These are phyloP conservation scores for Drosophila parvula DNA, from an alignment of 1,140 invertebrate genomes.

Conservation along the genomic window DNA sequence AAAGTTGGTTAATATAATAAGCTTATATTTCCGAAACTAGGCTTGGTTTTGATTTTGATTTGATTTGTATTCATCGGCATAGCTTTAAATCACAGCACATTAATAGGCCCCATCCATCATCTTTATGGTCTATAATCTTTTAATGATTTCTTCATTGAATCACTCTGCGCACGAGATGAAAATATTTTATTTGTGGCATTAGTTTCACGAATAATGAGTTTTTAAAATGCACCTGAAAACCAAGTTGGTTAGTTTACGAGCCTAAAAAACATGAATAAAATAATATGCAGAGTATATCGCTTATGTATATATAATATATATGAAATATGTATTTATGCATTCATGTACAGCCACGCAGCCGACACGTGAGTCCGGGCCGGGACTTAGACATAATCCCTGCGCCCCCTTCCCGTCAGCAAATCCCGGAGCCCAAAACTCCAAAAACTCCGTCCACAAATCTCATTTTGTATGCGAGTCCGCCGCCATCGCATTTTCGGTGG, in stretches of 20 bases:
- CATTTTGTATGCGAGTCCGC: constrained; percentile 74
- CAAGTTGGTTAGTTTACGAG: too few relatives aligned
- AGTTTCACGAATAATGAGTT: constrained; percentile 10
- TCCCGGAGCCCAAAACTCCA: constrained; percentile 30
- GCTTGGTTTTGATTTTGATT: neutral
- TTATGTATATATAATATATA: neutral
- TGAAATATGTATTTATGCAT: constrained; percentile 34
- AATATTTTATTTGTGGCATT: neutral
- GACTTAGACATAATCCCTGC: constrained; percentile 43
- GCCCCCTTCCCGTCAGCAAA: constrained; percentile 19
- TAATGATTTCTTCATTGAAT: neutral
- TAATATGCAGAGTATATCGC: neutral
- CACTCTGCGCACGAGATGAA: neutral
- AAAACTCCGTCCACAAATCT: constrained; percentile 59
- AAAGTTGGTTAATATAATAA: neutral
- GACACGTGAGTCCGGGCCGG: constrained; percentile 36
- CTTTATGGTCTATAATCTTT: neutral
- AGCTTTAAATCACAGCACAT: neutral
- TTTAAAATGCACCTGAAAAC: constrained; percentile 16
- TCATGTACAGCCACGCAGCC: constrained; percentile 23
- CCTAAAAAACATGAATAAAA: constrained; percentile 11
- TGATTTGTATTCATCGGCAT: neutral
- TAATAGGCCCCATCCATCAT: neutral
- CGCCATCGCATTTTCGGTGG: constrained; percentile 38
- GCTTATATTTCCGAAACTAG: neutral